Evolutionary conservation across 2,797 vertebrate species (phyloP).

Genomic region (Triplophysa yarkandensis): DNA sequence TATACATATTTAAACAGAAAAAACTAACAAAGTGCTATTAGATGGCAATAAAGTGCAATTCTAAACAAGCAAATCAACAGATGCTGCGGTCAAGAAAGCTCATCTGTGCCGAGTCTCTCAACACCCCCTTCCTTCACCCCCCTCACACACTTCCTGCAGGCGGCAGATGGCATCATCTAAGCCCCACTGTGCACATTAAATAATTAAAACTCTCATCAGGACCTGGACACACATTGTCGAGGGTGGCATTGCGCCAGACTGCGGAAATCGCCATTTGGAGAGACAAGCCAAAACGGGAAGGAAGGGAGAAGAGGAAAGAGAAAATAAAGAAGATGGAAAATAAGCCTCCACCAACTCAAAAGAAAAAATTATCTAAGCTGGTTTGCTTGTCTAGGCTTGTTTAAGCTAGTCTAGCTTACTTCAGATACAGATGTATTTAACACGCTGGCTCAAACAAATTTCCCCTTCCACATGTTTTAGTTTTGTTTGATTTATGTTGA

Average conservation of each 20-base stretch:
- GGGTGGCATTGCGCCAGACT: conserved; percentile 67
- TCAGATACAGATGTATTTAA: conserved; percentile 71
- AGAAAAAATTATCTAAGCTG: background rate
- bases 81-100: conserved; percentile 51
- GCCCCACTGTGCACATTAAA: conserved; percentile 78
- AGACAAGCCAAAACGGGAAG: conserved; percentile 31
- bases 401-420: background rate
- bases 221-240: conserved; percentile 70
- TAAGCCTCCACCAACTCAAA: background rate
- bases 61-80: conserved; percentile 51
- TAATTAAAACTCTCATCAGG: conserved; percentile 81
- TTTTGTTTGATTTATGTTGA: conserved; percentile 65
- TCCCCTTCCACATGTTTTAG: conserved; percentile 35
- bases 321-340: conserved; percentile 41
- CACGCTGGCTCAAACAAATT: background rate
- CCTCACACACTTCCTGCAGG: conserved; percentile 63
- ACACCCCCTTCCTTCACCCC: conserved; percentile 47
- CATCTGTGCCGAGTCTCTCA: conserved; percentile 40
- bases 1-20: conserved; percentile 55
- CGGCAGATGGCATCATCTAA: conserved; percentile 76
- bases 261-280: conserved; percentile 63
- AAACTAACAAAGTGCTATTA: conserved; percentile 50
- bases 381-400: background rate
- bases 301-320: conserved; percentile 44
- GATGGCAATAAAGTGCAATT: conserved; percentile 43